Evolutionary conservation across 1,140 invertebrate genomes (phyloP).

Genomic region (Diorhabda elongata): DNA sequence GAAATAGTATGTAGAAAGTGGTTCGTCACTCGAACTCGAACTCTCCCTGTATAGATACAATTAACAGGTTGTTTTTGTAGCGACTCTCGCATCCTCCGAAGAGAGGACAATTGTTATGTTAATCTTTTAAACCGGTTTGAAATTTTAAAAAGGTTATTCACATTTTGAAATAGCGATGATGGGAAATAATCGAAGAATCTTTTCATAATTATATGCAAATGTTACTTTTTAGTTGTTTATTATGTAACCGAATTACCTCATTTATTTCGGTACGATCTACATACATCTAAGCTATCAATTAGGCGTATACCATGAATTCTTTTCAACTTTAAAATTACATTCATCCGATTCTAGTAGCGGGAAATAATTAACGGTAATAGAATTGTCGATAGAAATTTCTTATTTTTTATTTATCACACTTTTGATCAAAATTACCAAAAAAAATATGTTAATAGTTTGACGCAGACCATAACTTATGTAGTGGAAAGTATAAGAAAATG

Average conservation of each 20-base stretch:
- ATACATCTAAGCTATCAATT: slow-evolving; percentile 22
- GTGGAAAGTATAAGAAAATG: too few species aligned
- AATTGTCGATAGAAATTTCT: too few species aligned
- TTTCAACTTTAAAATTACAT: too few species aligned
- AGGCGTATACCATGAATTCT: slow-evolving; percentile 13
- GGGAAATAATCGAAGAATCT: slow-evolving; percentile 33
- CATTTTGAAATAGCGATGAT: slow-evolving; percentile 38
- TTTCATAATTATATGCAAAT: slow-evolving; percentile 33
- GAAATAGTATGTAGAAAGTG: too few species aligned
- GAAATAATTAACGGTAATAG: too few species aligned
- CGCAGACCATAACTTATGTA: too few species aligned
- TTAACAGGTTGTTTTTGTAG: slow-evolving; percentile 43
- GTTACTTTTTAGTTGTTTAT: slow-evolving; percentile 30
- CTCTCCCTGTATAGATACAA: slow-evolving; percentile 28
- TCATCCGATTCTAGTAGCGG: too few species aligned
- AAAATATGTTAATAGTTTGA: too few species aligned
- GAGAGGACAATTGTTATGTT: slow-evolving; percentile 45
- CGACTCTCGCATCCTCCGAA: slow-evolving; percentile 33
- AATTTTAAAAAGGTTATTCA: slow-evolving; percentile 43
- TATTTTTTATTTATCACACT: too few species aligned
- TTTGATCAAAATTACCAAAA: too few species aligned
- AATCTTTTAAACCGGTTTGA: slow-evolving; percentile 41
- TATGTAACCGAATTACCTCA: slow-evolving; percentile 34
- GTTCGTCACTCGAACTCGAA: not conserved
- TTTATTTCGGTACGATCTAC: slow-evolving; percentile 23